Conservation (phyloP, 2,888 invertebrate genomes). For the Bellardia pandia region DNA sequence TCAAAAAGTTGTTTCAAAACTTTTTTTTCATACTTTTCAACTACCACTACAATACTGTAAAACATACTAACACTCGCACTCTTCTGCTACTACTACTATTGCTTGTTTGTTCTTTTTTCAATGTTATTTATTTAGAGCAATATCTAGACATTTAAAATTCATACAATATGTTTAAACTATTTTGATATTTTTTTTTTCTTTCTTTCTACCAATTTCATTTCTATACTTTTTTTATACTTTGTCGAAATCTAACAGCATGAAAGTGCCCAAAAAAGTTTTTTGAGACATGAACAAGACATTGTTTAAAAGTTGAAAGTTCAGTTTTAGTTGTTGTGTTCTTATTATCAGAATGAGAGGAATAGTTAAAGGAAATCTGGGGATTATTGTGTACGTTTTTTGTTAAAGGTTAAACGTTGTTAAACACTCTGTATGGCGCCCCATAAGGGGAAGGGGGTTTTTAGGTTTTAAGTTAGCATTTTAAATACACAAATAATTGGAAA, state of each 20-base stretch:
- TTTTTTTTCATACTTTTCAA: slow-evolving; percentile 46
- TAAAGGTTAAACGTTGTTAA: slow-evolving; percentile 53
- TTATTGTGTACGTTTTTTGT: slow-evolving; percentile 42
- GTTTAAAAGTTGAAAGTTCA: slow-evolving; percentile 64
- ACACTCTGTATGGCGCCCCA: background rate
- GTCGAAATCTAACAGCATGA: slow-evolving; percentile 59
- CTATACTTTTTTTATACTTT: slow-evolving; percentile 23
- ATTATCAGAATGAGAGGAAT: slow-evolving; percentile 12
- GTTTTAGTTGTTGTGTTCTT: slow-evolving; percentile 53
- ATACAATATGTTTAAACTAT: slow-evolving; percentile 68
- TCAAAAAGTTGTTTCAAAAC: slow-evolving; percentile 59
- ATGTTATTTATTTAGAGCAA: slow-evolving; percentile 51
- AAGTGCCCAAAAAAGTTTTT: slow-evolving; percentile 68
- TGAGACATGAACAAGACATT: slow-evolving; percentile 58
- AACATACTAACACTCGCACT: background rate
- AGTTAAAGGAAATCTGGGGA: slow-evolving; percentile 32
- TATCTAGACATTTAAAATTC: slow-evolving; percentile 66
- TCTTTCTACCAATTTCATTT: slow-evolving; percentile 4
- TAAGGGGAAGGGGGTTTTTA: background rate
- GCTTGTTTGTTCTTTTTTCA: no score
- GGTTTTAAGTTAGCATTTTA: background rate
- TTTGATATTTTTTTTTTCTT: slow-evolving; percentile 8
- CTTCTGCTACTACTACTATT: background rate
- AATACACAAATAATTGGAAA: background rate
- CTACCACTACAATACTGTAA: slow-evolving; percentile 39